phyloP scores from a whole-genome alignment of 2,888 invertebrate genomes.

The Eilema depressum region DNA sequence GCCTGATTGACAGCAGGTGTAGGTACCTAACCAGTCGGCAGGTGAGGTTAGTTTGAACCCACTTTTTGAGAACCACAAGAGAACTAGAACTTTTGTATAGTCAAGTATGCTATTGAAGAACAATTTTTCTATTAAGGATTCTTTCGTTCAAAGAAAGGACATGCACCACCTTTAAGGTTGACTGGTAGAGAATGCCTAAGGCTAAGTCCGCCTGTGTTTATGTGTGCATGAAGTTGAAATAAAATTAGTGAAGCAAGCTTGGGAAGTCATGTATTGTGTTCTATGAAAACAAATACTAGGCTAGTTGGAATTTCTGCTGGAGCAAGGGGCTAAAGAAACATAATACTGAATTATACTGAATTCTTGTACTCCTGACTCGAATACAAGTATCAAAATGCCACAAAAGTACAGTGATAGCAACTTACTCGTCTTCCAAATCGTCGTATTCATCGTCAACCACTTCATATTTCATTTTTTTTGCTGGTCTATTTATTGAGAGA shows the following conservation, averaged over 20 bases:
- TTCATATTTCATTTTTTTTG: constrained; percentile 74
- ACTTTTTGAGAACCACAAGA: background rate
- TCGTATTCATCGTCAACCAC: constrained; percentile 69
- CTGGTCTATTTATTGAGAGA: constrained; percentile 76
- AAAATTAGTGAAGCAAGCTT: background rate
- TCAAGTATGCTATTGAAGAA: background rate
- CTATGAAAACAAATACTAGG: background rate
- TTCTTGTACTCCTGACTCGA: background rate
- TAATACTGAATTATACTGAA: too few relatives aligned
- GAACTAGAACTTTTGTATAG: background rate
- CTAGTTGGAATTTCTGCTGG: background rate
- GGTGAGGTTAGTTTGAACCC: too few relatives aligned
- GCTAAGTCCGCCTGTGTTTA: too few relatives aligned
- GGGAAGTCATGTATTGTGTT: background rate
- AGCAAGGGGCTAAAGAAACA: too few relatives aligned
- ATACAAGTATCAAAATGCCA: background rate
- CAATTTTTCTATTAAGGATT: background rate
- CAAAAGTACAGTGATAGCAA: constrained; percentile 23
- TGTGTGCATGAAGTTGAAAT: too few relatives aligned
- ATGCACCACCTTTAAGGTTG: too few relatives aligned
- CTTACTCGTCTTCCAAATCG: constrained; percentile 61
- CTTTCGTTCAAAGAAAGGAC: background rate
- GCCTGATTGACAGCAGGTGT: background rate
- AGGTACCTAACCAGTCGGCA: background rate
- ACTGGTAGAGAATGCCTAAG: too few relatives aligned